Evolutionary conservation across 2,113 vertebrate genomes (phyloP).

Genomic region (Channa maculata): DNA sequence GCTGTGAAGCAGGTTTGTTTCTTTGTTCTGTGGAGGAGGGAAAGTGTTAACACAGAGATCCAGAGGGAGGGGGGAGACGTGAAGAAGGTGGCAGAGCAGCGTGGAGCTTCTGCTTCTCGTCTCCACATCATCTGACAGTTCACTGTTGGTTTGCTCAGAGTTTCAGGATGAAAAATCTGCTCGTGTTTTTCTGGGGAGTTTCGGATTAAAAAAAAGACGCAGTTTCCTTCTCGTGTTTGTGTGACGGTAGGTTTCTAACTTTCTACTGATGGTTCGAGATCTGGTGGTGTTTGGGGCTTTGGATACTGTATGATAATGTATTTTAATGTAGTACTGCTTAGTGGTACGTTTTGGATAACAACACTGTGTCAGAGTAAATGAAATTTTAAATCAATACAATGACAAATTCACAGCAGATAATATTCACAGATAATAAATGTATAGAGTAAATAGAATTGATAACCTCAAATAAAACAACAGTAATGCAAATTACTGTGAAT

Average conservation of each 20-base stretch:
- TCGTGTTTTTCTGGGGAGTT: not conserved
- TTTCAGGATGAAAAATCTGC: slow-evolving; percentile 13
- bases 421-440: too few relatives aligned
- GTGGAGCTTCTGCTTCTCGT: slow-evolving; percentile 19
- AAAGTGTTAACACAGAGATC: not conserved
- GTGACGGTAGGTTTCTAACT: slow-evolving; percentile 26
- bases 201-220: not conserved
- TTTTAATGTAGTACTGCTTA: not conserved
- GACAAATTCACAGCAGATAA: too few relatives aligned
- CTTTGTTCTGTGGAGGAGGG: not conserved
- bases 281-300: too few relatives aligned
- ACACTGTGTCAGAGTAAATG: too few relatives aligned
- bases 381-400: too few relatives aligned
- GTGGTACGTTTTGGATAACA: too few relatives aligned
- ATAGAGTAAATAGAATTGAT: too few relatives aligned
- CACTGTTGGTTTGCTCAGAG: not conserved
- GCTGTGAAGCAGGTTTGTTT: too few relatives aligned
- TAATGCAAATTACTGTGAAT: too few relatives aligned
- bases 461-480: too few relatives aligned
- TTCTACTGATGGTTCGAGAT: not conserved
- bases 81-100: too few relatives aligned
- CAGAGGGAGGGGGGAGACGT: not conserved
- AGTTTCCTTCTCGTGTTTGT: not conserved
- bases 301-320: too few relatives aligned
- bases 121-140: not conserved